phyloP scores from a whole-genome alignment of 2,113 vertebrate genomes.

The Gobio gobio region DNA sequence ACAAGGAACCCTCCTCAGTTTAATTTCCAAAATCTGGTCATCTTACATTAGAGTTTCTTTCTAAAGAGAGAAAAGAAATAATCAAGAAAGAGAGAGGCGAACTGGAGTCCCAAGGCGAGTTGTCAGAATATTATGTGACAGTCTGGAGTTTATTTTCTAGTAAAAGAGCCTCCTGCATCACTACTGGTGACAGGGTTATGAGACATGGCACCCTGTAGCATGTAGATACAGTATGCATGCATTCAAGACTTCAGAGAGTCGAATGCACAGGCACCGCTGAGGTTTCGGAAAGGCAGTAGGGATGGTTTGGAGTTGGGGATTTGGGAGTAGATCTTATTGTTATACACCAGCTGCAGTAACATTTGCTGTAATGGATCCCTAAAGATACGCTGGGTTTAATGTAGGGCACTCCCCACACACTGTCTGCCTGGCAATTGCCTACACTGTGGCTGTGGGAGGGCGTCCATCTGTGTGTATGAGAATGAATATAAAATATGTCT shows the following conservation, averaged over 20 bases:
- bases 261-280: background rate
- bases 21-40: slow-evolving; percentile 9
- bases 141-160: background rate
- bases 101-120: background rate
- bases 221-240: slow-evolving; percentile 9
- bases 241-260: background rate
- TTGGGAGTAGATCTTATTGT: slow-evolving; percentile 16
- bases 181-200: slow-evolving; percentile 30
- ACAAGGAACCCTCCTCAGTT: background rate
- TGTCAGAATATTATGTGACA: slow-evolving; percentile 27
- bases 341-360: slow-evolving; percentile 12
- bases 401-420: slow-evolving; percentile 31
- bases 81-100: background rate
- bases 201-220: slow-evolving; percentile 22
- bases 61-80: background rate
- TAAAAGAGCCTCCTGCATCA: background rate
- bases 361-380: slow-evolving; percentile 54
- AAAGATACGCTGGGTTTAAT: slow-evolving; percentile 22
- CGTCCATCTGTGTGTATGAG: slow-evolving; percentile 8
- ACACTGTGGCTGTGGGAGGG: background rate
- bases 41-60: background rate
- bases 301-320: background rate
- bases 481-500: slow-evolving; percentile 18
- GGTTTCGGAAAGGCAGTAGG: background rate
- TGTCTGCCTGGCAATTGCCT: slow-evolving; percentile 27